Evolutionary conservation across 2,797 vertebrate species (phyloP).

Genomic region (Tapirus indicus): DNA sequence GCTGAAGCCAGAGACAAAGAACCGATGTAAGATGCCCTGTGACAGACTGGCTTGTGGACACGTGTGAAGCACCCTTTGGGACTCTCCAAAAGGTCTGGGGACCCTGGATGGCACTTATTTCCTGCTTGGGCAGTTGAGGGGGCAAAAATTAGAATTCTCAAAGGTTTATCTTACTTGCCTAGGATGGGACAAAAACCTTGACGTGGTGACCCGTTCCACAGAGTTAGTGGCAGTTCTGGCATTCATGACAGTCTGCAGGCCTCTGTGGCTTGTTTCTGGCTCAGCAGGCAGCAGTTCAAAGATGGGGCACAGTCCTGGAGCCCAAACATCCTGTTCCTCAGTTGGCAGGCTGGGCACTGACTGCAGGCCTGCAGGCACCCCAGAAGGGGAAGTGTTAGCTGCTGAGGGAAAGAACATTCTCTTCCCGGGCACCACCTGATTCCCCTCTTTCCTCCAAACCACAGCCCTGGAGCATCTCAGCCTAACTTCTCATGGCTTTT

Average conservation of each 20-base stretch:
- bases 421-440: neutral
- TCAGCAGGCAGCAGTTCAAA: neutral
- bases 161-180: neutral
- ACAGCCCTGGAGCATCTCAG: neutral
- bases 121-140: neutral
- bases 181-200: neutral
- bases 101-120: neutral
- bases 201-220: neutral
- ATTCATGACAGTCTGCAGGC: accelerated
- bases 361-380: neutral
- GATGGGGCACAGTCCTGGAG: neutral
- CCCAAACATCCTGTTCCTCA: neutral
- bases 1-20: neutral
- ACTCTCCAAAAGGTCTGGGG: neutral
- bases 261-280: neutral
- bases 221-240: neutral
- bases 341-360: neutral
- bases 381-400: neutral
- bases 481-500: neutral
- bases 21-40: neutral
- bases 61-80: neutral
- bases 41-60: neutral
- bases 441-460: neutral
- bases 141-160: neutral
- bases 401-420: neutral